phyloP scores from a whole-genome alignment of 2,888 invertebrate species.

The Acanthococcus lagerstroemiae region DNA sequence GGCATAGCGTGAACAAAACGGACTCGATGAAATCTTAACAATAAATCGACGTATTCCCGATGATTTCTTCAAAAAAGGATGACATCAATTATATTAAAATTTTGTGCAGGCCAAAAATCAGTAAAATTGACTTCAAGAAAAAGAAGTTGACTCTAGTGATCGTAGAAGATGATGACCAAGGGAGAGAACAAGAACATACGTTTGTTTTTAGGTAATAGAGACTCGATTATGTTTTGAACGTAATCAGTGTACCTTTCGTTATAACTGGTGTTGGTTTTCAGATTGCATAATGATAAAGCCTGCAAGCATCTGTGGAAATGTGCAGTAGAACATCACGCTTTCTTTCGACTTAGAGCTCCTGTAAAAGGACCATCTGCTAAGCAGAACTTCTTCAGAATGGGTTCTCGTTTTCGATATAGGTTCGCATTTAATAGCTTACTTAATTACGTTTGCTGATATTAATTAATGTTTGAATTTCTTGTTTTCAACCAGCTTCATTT shows the following conservation, averaged over 20 bases:
- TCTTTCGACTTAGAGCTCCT: constrained; percentile 86
- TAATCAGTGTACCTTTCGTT: neutral
- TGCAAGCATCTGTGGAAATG: constrained; percentile 99
- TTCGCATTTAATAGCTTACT: constrained; percentile 37
- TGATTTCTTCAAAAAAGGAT: neutral
- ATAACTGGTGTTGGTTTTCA: constrained; percentile 36
- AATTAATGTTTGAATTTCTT: neutral
- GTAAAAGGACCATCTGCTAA: constrained; percentile 78
- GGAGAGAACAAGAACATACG: constrained; percentile 93
- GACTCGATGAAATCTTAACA: no score
- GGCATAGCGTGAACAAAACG: no score
- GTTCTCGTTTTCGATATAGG: constrained; percentile 86
- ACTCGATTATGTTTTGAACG: neutral
- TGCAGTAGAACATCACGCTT: constrained; percentile 98
- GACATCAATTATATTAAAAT: neutral
- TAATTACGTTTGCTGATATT: no score
- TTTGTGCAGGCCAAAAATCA: constrained; percentile 76
- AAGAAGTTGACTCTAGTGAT: constrained; percentile 94
- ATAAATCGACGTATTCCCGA: no score
- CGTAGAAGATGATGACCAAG: constrained; percentile 96
- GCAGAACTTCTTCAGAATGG: constrained; percentile 97
- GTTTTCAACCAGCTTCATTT: neutral
- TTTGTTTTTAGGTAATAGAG: constrained; percentile 73
- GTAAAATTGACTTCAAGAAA: constrained; percentile 93
- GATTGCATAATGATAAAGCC: constrained; percentile 88